Evolutionary conservation across 2,888 invertebrate genomes (phyloP).

Genomic region (Cantharis nigra): DNA sequence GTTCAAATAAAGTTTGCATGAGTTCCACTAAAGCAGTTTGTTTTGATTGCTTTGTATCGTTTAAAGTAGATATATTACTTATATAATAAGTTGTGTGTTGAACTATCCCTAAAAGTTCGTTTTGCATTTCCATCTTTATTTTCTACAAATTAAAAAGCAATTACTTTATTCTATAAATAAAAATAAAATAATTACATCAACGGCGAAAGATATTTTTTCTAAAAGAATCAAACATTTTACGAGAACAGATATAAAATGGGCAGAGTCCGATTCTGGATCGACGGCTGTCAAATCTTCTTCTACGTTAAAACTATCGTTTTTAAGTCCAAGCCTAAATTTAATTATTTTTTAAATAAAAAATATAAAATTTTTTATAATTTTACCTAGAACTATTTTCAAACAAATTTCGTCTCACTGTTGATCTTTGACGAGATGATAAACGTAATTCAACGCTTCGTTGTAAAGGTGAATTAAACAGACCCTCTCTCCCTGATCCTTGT

Average conservation of each 20-base stretch:
- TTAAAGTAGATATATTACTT: conserved; percentile 59
- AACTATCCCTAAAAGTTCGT: conserved; percentile 79
- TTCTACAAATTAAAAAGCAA: conserved; percentile 58
- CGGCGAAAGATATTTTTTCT: conserved; percentile 81
- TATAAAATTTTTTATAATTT: conserved; percentile 1
- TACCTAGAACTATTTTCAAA: conserved; percentile 29
- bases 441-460: conserved; percentile 63
- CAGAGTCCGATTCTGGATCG: conserved; percentile 66
- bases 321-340: conserved; percentile 40
- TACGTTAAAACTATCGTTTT: conserved; percentile 53
- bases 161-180: not conserved
- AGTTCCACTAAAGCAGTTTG: conserved; percentile 62
- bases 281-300: conserved; percentile 63
- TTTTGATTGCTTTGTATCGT: conserved; percentile 45
- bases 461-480: conserved; percentile 58
- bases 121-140: conserved; percentile 82
- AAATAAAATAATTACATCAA: conserved; percentile 65
- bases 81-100: conserved; percentile 79
- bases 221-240: conserved; percentile 85
- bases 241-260: conserved; percentile 76
- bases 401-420: conserved; percentile 37
- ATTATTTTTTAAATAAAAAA: conserved; percentile 4
- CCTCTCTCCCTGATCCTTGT: conserved; percentile 65
- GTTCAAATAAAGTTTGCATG: conserved; percentile 76
- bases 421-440: conserved; percentile 61